These are phyloP conservation scores for Teleiodes luculella DNA, from an alignment of 2,888 invertebrate species.

Conservation along the genomic window DNA sequence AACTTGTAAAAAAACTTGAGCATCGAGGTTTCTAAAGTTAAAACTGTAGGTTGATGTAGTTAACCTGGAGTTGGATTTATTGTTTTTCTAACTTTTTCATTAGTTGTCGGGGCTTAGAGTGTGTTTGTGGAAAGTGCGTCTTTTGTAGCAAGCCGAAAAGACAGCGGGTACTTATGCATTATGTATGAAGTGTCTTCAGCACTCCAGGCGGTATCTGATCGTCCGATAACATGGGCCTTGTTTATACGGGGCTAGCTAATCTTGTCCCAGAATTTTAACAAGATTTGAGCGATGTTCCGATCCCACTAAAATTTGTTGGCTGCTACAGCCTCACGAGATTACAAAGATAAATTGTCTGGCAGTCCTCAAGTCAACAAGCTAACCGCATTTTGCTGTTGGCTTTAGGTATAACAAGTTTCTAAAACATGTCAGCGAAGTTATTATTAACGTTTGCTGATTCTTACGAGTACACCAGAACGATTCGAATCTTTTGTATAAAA, in stretches of 20 bases:
- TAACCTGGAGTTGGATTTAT: conserved; percentile 3
- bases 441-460: not conserved
- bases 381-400: not conserved
- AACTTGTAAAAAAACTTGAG: conserved; percentile 3
- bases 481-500: too few species aligned
- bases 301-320: conserved; percentile 34
- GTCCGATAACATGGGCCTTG: conserved; percentile 61
- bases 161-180: conserved; percentile 56
- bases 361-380: conserved; percentile 20
- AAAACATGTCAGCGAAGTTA: not conserved
- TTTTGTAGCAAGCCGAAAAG: conserved; percentile 47
- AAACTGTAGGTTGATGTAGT: conserved; percentile 1
- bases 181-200: conserved; percentile 47
- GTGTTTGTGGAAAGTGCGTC: conserved; percentile 20
- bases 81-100: conserved; percentile 10
- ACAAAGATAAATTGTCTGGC: conserved; percentile 41
- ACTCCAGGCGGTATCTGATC: conserved; percentile 54
- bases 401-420: not conserved
- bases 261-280: conserved; percentile 64
- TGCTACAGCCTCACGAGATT: conserved; percentile 35
- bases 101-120: conserved; percentile 11
- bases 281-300: conserved; percentile 59
- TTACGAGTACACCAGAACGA: too few species aligned
- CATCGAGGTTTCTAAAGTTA: not conserved
- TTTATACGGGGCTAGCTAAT: conserved; percentile 65